Base-by-base conservation (phyloP, 2,113 vertebrate species). In the Lynx canadensis region DNA sequence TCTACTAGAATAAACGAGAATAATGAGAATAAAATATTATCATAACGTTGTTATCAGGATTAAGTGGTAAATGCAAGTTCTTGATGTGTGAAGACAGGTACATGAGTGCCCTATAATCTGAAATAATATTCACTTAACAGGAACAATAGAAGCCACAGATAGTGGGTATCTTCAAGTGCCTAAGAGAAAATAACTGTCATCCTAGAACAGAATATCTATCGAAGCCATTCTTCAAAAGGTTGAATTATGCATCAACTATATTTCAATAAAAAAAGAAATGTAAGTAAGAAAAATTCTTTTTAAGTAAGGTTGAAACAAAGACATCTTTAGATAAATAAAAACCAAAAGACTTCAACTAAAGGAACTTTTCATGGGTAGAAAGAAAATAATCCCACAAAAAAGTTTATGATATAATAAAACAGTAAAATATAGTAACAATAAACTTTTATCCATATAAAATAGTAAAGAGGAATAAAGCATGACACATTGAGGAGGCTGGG, bases 311-410 rank as follows among this genome's bases (percentile, higher is more conserved):
- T 79, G 45, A 89, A 92, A 95, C 36, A 66, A 93, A 88, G 33
- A 92, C 19, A 76, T 41, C 8, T 80, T 88, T 79, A 95, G 23
- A 79, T 66, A 60, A 73, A 80, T 27, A 96, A 57, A 90, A 82
- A 60, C 38, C 38, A 82, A 95, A 78, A 65, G 16, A 81, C 6
- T 89, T 91, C 60, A 73, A 85, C 55, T 78, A 84, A 82, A 82
- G 66, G 7, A 94, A 74, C 0, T 80, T 90, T 13, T 66, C 38
- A 87, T 83, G 29, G 23, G 0, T 87, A 2, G 2, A 86, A 88
- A 92, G 18, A 73, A 92, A 90, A 79, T 60, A 73, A 89, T 66
- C 31, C 52, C 11, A 57, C 33, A 36, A 78, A 91, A 93, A 25
- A 23, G 14, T 16, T 13, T 80, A 12, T 81, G 29, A 89, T 33